Evolutionary conservation across 2,888 invertebrate species (phyloP).

Genomic region (Tenthredo notha): DNA sequence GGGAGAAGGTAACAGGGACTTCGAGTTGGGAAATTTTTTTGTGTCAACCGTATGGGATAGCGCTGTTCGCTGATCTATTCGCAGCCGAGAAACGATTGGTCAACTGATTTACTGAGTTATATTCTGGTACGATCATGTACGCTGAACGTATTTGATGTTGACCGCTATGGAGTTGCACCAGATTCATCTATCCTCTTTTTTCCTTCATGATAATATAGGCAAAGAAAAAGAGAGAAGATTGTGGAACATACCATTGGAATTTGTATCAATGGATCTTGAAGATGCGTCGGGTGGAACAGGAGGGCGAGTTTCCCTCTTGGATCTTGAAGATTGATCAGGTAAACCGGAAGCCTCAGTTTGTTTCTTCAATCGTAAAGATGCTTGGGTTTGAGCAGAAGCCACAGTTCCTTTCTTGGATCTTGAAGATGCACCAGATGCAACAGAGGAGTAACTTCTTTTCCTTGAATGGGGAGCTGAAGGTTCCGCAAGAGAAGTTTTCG

Average conservation of each 20-base stretch:
- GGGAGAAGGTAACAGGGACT: background rate
- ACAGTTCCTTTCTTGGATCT: too few relatives aligned
- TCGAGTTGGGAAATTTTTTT: background rate
- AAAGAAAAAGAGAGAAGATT: background rate
- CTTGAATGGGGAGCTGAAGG: too few relatives aligned
- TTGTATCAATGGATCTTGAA: background rate
- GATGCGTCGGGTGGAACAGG: background rate
- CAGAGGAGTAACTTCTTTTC: slow-evolving; percentile 4
- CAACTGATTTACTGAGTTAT: background rate
- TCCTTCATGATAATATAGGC: too few relatives aligned
- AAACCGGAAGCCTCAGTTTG: background rate
- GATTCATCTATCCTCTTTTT: background rate
- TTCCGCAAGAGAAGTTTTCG: background rate
- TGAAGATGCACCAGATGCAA: background rate
- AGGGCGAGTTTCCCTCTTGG: background rate
- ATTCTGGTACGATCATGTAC: background rate
- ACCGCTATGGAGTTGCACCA: too few relatives aligned
- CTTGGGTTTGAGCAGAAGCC: too few relatives aligned
- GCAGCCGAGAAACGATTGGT: background rate
- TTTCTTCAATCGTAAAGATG: too few relatives aligned
- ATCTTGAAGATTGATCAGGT: background rate
- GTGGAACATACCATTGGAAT: slow-evolving; percentile 19
- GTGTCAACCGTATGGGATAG: too few relatives aligned
- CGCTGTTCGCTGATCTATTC: too few relatives aligned
- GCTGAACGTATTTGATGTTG: too few relatives aligned